A percentile compares a stretch with the other conserved stretches of the same genome.
phyloP scores from a whole-genome alignment of 2,797 vertebrate genomes.

The Scolopax rusticola region DNA sequence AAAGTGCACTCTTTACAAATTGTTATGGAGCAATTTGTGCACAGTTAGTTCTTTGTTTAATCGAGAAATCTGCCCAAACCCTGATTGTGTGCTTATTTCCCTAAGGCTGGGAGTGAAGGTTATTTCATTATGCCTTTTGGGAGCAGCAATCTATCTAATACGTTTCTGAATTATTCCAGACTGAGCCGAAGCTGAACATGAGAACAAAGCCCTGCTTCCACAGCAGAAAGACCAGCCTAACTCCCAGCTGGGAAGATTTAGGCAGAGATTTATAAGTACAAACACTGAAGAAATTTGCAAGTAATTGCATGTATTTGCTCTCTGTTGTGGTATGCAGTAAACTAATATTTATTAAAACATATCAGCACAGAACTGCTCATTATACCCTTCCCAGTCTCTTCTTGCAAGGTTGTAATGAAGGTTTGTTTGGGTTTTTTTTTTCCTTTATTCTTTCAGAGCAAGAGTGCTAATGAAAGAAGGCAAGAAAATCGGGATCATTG shows the following conservation, averaged over 20 bases:
- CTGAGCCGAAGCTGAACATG: slow-evolving; percentile 82
- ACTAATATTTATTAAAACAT: slow-evolving; percentile 80
- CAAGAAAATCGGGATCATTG: neutral
- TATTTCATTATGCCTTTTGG: slow-evolving; percentile 88
- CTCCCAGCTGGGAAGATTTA: slow-evolving; percentile 89
- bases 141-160: slow-evolving; percentile 90
- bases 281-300: slow-evolving; percentile 83
- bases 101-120: slow-evolving; percentile 86
- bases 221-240: slow-evolving; percentile 77
- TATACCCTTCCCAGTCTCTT: slow-evolving; percentile 59
- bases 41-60: slow-evolving; percentile 88
- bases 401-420: slow-evolving; percentile 38
- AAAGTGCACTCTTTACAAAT: slow-evolving; percentile 86
- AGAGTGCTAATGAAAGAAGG: neutral
- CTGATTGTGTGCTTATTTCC: slow-evolving; percentile 87
- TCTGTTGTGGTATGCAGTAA: slow-evolving; percentile 74
- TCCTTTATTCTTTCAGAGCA: slow-evolving; percentile 58
- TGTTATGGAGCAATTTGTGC: slow-evolving; percentile 83
- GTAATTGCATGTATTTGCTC: slow-evolving; percentile 82
- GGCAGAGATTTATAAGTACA: slow-evolving; percentile 88
- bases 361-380: slow-evolving; percentile 65
- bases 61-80: slow-evolving; percentile 85
- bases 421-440: neutral
- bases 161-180: slow-evolving; percentile 91
- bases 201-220: slow-evolving; percentile 89